These are phyloP conservation scores for Aricia artaxerxes DNA, from an alignment of 2,888 invertebrate species.

Conservation along the genomic window DNA sequence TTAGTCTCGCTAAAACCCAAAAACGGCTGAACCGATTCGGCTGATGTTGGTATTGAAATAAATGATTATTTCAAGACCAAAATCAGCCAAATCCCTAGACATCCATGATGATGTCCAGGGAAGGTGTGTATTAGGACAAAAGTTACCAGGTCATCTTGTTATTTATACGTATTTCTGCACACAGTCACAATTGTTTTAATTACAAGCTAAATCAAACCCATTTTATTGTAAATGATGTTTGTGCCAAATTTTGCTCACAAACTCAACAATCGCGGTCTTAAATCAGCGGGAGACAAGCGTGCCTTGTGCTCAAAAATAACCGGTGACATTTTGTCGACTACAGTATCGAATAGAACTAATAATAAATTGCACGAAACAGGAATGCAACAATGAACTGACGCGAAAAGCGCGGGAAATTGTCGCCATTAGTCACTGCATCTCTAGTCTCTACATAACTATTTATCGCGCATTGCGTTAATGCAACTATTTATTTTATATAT, in stretches of 20 bases:
- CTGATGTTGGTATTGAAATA: too few species aligned
- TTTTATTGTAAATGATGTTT: constrained; percentile 14
- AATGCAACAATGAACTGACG: constrained; percentile 31
- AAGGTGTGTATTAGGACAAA: too few species aligned
- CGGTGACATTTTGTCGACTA: constrained; percentile 64
- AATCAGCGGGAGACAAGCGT: constrained; percentile 29
- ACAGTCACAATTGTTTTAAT: background rate
- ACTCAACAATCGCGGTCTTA: constrained; percentile 29
- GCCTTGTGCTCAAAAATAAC: constrained; percentile 59
- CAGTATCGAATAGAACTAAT: constrained; percentile 39
- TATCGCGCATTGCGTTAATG: background rate
- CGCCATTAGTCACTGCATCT: background rate
- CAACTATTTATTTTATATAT: background rate
- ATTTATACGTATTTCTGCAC: too few species aligned
- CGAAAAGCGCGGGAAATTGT: constrained; percentile 25
- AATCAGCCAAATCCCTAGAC: too few species aligned
- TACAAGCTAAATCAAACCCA: background rate
- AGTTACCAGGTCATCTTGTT: too few species aligned
- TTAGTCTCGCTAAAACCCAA: too few species aligned
- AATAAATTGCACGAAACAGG: constrained; percentile 37
- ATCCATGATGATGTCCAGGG: too few species aligned
- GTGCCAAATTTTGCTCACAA: constrained; percentile 27
- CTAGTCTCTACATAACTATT: background rate
- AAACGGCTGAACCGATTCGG: too few species aligned
- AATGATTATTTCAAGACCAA: too few species aligned